These are phyloP conservation scores for Apaloderma vittatum DNA, from an alignment of 2,113 vertebrate species.

Conservation along the genomic window DNA sequence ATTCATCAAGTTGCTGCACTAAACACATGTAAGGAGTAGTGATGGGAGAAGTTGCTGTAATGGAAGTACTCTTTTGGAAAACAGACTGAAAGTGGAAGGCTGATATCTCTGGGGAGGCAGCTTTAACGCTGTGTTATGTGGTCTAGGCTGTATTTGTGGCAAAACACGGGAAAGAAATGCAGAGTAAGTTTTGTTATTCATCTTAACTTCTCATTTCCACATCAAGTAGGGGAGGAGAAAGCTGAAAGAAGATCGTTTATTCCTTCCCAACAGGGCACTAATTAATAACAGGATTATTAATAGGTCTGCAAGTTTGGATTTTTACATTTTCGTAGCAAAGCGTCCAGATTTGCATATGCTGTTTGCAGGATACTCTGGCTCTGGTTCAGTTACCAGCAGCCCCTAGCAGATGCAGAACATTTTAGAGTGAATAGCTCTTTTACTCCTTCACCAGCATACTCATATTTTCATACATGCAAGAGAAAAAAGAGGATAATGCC, in stretches of 20 bases:
- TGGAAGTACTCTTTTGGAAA: conserved; percentile 23
- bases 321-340: not conserved
- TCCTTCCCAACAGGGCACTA: conserved; percentile 10
- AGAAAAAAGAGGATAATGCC: not conserved
- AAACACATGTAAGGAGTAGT: not conserved
- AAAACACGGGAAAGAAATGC: not conserved
- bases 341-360: not conserved
- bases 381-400: not conserved
- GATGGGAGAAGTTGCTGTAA: not conserved
- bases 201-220: conserved; percentile 20
- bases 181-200: not conserved
- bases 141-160: conserved; percentile 17
- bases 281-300: conserved; percentile 13
- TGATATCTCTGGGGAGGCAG: not conserved
- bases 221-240: not conserved
- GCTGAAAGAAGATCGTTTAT: not conserved
- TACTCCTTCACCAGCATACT: not conserved
- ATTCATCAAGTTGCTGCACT: not conserved
- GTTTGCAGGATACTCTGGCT: not conserved
- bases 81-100: not conserved
- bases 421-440: not conserved
- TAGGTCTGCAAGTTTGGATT: not conserved
- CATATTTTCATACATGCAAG: not conserved
- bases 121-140: conserved; percentile 21
- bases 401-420: not conserved